A percentile compares a stretch with the other conserved stretches of the same genome.
Conservation (phyloP, 2,888 invertebrate genomes). For the Junonia oenone region DNA sequence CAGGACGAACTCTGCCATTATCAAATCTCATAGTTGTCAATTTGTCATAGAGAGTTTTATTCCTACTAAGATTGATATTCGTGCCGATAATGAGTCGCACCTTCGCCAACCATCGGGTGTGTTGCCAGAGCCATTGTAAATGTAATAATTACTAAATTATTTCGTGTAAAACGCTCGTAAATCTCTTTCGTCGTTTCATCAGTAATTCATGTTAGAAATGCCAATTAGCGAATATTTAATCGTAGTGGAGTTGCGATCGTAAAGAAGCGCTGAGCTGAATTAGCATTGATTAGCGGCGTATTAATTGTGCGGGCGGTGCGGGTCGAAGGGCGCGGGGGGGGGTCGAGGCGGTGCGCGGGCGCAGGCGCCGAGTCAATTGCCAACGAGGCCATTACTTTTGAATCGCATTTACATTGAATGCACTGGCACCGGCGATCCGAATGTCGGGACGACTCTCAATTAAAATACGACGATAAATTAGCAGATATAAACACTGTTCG, state of each 20-base stretch:
- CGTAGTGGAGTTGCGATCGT: conserved; percentile 11
- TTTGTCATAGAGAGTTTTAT: not conserved
- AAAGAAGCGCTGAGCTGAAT: conserved; percentile 16
- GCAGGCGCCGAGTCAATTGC: conserved; percentile 42
- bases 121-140: not conserved
- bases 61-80: not conserved
- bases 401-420: conserved; percentile 74
- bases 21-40: too few relatives aligned
- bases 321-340: not conserved
- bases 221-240: conserved; percentile 24
- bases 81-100: not conserved
- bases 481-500: conserved; percentile 37
- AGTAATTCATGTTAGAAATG: conserved; percentile 5
- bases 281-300: conserved; percentile 27
- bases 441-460: conserved; percentile 55
- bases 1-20: not conserved
- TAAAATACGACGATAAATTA: conserved; percentile 73
- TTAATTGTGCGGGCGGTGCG: not conserved
- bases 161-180: conserved; percentile 21
- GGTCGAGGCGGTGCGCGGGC: conserved; percentile 9
- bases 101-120: not conserved
- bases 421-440: conserved; percentile 39
- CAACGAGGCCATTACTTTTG: conserved; percentile 59
- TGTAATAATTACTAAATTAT: conserved; percentile 7
- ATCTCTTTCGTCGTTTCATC: conserved; percentile 12